Evolutionary conservation across 2,888 invertebrate species (phyloP).

Genomic region (Athripsodes cinereus): DNA sequence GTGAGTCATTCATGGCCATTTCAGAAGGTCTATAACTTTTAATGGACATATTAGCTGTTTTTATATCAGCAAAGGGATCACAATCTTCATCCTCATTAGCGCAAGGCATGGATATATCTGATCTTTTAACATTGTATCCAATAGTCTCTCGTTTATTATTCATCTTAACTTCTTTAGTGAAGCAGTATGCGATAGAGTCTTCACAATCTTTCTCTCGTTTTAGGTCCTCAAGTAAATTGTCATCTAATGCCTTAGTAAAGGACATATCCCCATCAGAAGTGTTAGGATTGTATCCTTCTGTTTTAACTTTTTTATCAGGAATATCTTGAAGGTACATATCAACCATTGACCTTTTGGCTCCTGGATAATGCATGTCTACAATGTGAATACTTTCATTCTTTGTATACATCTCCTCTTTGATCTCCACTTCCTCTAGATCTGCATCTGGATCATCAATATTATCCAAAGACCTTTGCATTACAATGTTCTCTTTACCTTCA

Average conservation of each 20-base stretch:
- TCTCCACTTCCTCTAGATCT: background rate
- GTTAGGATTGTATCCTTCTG: background rate
- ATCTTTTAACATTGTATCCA: background rate
- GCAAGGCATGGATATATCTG: constrained; percentile 1
- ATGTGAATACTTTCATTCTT: background rate
- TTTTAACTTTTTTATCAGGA: constrained; percentile 2
- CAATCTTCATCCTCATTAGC: background rate
- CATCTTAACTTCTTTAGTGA: constrained; percentile 3
- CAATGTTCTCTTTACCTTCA: constrained; percentile 21
- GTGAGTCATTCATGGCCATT: background rate
- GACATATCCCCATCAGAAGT: background rate
- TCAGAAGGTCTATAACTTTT: background rate
- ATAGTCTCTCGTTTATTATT: constrained; percentile 6
- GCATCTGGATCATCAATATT: background rate
- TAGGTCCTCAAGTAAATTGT: background rate
- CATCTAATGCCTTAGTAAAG: background rate
- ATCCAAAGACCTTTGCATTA: background rate
- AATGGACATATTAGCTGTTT: background rate
- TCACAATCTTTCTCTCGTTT: background rate
- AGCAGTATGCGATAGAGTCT: background rate
- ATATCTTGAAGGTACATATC: background rate
- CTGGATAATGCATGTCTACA: background rate
- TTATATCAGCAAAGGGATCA: background rate
- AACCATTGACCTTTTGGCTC: background rate
- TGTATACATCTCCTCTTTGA: background rate